These are phyloP conservation scores for Ophonus ardosiacus DNA, from an alignment of 2,888 invertebrate species.

Conservation along the genomic window DNA sequence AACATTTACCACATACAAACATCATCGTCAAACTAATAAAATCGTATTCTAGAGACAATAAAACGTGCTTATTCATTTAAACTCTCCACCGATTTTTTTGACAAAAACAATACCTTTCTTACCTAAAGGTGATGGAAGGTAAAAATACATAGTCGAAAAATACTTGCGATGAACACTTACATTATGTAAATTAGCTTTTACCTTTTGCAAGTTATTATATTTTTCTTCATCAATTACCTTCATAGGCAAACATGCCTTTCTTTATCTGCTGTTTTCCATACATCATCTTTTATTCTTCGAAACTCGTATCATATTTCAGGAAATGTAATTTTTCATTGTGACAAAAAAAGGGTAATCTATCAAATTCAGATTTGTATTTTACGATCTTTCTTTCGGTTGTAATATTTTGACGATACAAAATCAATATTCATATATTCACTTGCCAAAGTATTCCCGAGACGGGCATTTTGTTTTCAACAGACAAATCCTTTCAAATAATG, in stretches of 20 bases:
- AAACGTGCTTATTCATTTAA: no score
- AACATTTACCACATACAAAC: no score
- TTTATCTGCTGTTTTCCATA: slow-evolving; percentile 35
- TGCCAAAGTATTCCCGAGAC: not conserved
- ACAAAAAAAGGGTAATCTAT: slow-evolving; percentile 39
- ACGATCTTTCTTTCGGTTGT: slow-evolving; percentile 19
- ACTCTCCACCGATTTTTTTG: no score
- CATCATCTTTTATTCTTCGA: slow-evolving; percentile 27
- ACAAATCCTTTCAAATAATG: no score
- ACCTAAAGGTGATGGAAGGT: no score
- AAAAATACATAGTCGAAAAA: no score
- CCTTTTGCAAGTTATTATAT: not conserved
- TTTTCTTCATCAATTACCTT: slow-evolving; percentile 27
- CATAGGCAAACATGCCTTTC: slow-evolving; percentile 23
- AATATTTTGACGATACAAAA: slow-evolving; percentile 13
- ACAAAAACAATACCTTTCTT: no score
- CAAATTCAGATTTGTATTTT: slow-evolving; percentile 28
- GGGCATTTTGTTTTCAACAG: no score
- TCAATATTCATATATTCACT: slow-evolving; percentile 24
- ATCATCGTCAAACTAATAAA: no score
- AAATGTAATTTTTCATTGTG: slow-evolving; percentile 49
- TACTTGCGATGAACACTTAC: no score
- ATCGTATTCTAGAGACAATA: no score
- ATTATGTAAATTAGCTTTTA: not conserved
- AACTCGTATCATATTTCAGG: slow-evolving; percentile 19